A percentile compares a stretch with the other conserved stretches of the same genome.
Conservation (phyloP, 2,797 vertebrate species). For the Lepus oiostolus region DNA sequence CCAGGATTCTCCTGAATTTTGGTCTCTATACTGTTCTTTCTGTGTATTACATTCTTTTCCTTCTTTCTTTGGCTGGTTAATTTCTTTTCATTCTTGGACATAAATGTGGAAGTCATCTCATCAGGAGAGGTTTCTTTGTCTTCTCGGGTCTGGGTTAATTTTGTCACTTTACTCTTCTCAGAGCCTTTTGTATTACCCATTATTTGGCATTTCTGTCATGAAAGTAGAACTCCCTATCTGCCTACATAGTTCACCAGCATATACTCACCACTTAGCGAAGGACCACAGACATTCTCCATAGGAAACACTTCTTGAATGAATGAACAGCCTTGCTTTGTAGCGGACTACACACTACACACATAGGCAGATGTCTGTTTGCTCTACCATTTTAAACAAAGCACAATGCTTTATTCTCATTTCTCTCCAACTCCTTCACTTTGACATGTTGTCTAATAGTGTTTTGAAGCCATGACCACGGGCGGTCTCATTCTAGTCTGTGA, state of each 20-base stretch:
- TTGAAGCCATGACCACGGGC: not conserved
- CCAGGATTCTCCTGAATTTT: not conserved
- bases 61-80: not conserved
- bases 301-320: not conserved
- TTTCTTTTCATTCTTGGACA: not conserved
- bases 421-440: not conserved
- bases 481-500: not conserved
- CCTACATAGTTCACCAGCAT: not conserved
- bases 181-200: not conserved
- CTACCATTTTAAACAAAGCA: not conserved
- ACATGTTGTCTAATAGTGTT: slow-evolving; percentile 9
- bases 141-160: not conserved
- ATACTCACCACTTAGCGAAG: not conserved
- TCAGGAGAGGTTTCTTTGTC: not conserved
- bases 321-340: not conserved
- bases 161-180: not conserved
- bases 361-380: not conserved
- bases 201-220: not conserved
- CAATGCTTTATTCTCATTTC: not conserved
- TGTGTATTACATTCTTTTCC: not conserved
- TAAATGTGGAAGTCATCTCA: not conserved
- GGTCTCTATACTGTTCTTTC: not conserved
- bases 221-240: rapidly evolving
- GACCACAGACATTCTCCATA: not conserved
- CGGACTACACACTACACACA: not conserved